phyloP scores from a whole-genome alignment of 2,888 invertebrate genomes.

The Cephalotes varians region DNA sequence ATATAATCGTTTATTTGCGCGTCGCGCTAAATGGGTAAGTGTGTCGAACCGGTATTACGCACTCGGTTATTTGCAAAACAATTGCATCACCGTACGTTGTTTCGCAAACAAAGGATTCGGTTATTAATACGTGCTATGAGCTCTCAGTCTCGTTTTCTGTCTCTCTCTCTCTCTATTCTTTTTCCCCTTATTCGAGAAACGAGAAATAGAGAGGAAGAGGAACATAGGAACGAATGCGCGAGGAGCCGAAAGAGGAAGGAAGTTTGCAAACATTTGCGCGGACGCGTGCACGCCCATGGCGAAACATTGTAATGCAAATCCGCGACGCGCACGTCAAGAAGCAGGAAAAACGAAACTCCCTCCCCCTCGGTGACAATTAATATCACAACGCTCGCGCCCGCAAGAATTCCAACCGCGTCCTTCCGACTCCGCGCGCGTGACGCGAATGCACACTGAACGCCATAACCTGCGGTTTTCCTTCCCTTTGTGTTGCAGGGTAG shows the following conservation, averaged over 20 bases:
- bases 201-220: conserved; percentile 9
- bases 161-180: background rate
- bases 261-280: conserved; percentile 49
- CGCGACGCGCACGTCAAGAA: conserved; percentile 24
- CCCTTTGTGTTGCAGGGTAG: conserved; percentile 62
- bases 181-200: conserved; percentile 3
- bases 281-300: conserved; percentile 13
- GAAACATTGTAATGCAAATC: conserved; percentile 51
- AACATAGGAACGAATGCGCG: background rate
- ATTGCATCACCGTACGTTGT: conserved; percentile 32
- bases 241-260: conserved; percentile 41
- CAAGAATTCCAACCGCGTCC: conserved; percentile 48
- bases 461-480: conserved; percentile 44
- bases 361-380: conserved; percentile 56
- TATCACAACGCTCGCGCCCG: conserved; percentile 44
- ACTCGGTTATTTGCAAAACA: conserved; percentile 39
- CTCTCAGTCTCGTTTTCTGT: background rate
- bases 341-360: conserved; percentile 47
- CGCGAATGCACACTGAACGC: conserved; percentile 29
- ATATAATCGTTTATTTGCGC: conserved; percentile 46
- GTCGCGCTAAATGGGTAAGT: conserved; percentile 39
- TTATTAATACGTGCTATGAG: conserved; percentile 19
- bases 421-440: conserved; percentile 47
- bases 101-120: conserved; percentile 15
- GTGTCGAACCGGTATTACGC: conserved; percentile 13